Conservation (phyloP, 2,797 vertebrate genomes). For the Propithecus deckenii region DNA sequence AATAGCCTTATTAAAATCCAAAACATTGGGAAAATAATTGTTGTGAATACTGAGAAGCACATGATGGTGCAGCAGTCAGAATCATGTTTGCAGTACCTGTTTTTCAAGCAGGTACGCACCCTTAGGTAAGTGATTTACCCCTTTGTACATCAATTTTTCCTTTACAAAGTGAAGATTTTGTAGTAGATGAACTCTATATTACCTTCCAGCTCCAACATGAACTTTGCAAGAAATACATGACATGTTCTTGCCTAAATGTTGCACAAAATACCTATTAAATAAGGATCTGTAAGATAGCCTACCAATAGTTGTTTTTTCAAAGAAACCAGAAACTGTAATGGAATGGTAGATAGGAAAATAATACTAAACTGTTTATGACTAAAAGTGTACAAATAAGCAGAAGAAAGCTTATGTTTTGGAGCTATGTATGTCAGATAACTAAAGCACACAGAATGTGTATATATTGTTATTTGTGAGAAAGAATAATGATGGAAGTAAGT, state of each 20-base stretch:
- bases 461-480: neutral
- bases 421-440: neutral
- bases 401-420: conserved; percentile 3
- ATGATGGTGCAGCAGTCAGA: neutral
- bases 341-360: conserved; percentile 17
- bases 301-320: neutral
- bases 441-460: neutral
- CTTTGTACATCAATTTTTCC: neutral
- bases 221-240: neutral
- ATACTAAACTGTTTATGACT: neutral
- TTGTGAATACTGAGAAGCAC: neutral
- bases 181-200: neutral
- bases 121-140: neutral
- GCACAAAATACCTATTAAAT: neutral
- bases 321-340: neutral
- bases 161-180: conserved; percentile 30
- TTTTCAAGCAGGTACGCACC: neutral
- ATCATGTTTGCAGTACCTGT: neutral
- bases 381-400: neutral
- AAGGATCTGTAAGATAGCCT: neutral
- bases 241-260: neutral
- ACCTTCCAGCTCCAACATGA: neutral
- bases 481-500: conserved; percentile 36
- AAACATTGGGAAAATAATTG: neutral
- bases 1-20: neutral